phyloP scores from a whole-genome alignment of 2,113 vertebrate genomes.

The Poecilia latipinna region DNA sequence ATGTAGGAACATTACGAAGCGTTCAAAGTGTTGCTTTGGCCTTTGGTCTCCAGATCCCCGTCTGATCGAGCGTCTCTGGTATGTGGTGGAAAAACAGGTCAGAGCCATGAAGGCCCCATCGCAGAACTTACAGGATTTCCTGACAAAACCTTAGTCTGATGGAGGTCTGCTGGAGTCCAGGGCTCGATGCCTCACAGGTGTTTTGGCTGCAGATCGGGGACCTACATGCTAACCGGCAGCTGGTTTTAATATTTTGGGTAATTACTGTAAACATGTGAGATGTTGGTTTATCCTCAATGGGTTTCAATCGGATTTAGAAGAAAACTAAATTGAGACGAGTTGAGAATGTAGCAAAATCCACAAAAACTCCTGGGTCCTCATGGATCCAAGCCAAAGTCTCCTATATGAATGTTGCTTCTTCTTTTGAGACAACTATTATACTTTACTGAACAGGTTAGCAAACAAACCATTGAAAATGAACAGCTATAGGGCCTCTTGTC shows the following conservation, averaged over 20 bases:
- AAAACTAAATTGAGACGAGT: conserved; percentile 3
- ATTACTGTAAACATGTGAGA: not conserved
- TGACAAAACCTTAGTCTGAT: not conserved
- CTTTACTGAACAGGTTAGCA: too few relatives aligned
- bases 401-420: too few relatives aligned
- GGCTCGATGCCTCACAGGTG: not conserved
- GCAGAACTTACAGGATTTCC: conserved; percentile 12
- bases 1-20: not conserved
- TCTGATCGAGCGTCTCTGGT: not conserved
- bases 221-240: not conserved
- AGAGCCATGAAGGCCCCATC: not conserved
- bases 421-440: too few relatives aligned
- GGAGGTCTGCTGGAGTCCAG: not conserved
- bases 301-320: conserved; percentile 8
- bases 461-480: too few relatives aligned
- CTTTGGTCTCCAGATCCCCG: conserved; percentile 1
- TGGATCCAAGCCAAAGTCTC: not conserved
- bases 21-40: not conserved
- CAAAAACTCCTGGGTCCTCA: not conserved
- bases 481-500: too few relatives aligned
- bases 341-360: conserved; percentile 14
- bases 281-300: not conserved
- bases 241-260: conserved; percentile 3
- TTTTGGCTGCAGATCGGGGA: not conserved
- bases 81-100: conserved; percentile 20